These are phyloP conservation scores for Clepsis dumicolana DNA, from an alignment of 2,888 invertebrate species.

Conservation along the genomic window DNA sequence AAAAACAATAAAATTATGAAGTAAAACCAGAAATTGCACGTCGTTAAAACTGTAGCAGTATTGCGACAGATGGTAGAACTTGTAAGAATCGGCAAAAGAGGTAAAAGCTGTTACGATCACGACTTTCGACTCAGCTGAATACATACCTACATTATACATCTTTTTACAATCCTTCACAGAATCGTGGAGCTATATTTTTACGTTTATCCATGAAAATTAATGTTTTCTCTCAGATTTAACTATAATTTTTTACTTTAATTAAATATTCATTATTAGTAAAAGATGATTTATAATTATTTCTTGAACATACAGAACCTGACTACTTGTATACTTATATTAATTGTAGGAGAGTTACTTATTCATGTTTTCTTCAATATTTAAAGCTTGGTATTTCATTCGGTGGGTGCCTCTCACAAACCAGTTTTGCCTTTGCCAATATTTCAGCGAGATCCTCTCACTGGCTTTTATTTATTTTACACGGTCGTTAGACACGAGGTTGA, in stretches of 20 bases:
- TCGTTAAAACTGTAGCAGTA: conserved; percentile 36
- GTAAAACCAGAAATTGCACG: conserved; percentile 26
- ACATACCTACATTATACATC: background rate
- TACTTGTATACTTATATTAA: too few relatives aligned
- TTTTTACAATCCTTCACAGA: background rate
- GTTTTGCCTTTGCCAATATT: conserved; percentile 15
- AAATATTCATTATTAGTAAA: too few relatives aligned
- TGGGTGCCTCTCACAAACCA: conserved; percentile 10
- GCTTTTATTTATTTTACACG: conserved; percentile 18
- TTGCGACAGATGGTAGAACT: conserved; percentile 36
- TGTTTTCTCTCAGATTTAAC: too few relatives aligned
- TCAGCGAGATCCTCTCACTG: conserved; percentile 23
- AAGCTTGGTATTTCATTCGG: conserved; percentile 6
- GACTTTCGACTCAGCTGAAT: background rate
- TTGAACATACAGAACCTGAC: too few relatives aligned
- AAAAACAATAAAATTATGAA: conserved; percentile 20
- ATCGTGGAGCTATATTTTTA: too few relatives aligned
- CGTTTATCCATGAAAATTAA: too few relatives aligned
- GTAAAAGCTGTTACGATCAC: conserved; percentile 9
- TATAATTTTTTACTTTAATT: too few relatives aligned
- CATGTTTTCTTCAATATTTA: background rate
- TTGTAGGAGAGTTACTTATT: background rate
- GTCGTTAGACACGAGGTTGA: conserved; percentile 25
- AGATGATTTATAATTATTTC: too few relatives aligned
- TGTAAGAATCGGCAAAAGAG: conserved; percentile 16